Evolutionary conservation across 2,113 vertebrate genomes (phyloP).

Genomic region (Colossoma macropomum): DNA sequence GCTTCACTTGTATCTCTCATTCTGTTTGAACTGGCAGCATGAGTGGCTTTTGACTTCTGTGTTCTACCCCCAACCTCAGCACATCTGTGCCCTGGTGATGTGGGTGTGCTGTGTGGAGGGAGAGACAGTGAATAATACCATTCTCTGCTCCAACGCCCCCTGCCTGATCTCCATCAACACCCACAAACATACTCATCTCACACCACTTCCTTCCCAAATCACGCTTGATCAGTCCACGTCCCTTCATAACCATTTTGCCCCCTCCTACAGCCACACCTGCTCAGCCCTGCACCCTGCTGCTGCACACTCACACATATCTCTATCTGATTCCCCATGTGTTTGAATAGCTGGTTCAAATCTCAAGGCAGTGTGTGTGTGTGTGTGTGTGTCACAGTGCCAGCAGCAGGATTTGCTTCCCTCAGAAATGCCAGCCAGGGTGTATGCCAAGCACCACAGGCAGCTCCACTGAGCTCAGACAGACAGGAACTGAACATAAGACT

Average conservation of each 20-base stretch:
- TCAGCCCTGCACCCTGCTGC: conserved; percentile 13
- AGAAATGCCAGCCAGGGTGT: conserved; percentile 17
- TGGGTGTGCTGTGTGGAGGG: conserved; percentile 18
- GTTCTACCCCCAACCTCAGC: background rate
- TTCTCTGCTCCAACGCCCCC: conserved; percentile 1
- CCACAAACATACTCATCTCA: conserved; percentile 21
- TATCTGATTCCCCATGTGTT: background rate
- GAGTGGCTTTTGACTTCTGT: background rate
- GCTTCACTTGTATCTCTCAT: background rate
- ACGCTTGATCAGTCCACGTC: conserved; percentile 31
- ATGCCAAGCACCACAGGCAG: conserved; percentile 18
- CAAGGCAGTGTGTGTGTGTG: background rate
- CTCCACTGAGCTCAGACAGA: background rate
- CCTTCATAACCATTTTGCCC: conserved; percentile 33
- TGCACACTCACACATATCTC: background rate
- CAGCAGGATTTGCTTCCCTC: background rate
- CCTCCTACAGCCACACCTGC: conserved; percentile 40
- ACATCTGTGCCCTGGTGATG: conserved; percentile 22
- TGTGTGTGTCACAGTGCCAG: background rate
- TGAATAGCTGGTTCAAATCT: background rate
- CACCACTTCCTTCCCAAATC: conserved; percentile 26
- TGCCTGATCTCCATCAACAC: conserved; percentile 27
- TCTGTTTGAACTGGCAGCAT: background rate
- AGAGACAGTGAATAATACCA: conserved; percentile 23
- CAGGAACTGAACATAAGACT: background rate